Evolutionary conservation across 2,797 vertebrate species (phyloP).

Genomic region (Spinibarbus caldwelli): DNA sequence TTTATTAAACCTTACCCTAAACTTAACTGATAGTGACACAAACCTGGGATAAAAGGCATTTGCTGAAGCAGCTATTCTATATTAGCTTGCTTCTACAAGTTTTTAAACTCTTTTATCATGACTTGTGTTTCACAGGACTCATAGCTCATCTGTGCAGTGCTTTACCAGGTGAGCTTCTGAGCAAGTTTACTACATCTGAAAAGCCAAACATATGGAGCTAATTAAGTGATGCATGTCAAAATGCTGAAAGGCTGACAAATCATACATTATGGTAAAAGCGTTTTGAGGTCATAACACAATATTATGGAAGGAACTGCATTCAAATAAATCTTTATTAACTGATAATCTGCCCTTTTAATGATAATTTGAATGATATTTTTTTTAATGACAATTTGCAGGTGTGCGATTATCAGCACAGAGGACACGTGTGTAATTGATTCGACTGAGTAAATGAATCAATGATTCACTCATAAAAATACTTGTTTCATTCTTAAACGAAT

Average conservation of each 20-base stretch:
- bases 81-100: background rate
- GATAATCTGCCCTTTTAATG: background rate
- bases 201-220: background rate
- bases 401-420: background rate
- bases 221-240: background rate
- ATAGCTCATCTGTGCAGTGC: background rate
- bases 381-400: background rate
- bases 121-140: background rate
- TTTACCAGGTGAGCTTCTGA: background rate
- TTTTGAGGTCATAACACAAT: too few relatives aligned
- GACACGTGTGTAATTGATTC: too few relatives aligned
- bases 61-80: background rate
- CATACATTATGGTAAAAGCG: background rate
- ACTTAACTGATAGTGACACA: background rate
- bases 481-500: background rate
- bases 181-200: constrained; percentile 7
- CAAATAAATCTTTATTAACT: background rate
- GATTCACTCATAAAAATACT: background rate
- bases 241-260: background rate
- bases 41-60: background rate
- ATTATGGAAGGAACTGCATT: background rate
- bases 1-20: background rate
- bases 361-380: background rate
- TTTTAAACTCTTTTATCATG: background rate
- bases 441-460: background rate